Conservation (phyloP, 2,113 vertebrate species). For the Crotalus helleri region DNA sequence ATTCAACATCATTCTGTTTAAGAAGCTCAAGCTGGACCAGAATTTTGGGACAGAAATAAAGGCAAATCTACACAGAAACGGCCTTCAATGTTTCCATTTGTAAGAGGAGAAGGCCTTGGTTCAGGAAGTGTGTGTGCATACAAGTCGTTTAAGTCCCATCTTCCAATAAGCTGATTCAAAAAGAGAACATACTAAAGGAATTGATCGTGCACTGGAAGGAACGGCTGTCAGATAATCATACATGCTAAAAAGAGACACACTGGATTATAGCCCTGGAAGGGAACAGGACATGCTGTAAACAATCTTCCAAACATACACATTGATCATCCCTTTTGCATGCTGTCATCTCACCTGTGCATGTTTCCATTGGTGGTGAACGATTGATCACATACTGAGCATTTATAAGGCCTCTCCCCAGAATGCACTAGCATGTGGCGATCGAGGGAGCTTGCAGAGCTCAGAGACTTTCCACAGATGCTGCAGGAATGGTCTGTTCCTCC, state of each 20-base stretch:
- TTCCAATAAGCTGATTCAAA: neutral
- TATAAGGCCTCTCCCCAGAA: conserved; percentile 96
- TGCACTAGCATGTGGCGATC: conserved; percentile 99
- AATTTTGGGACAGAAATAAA: neutral
- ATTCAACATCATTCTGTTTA: neutral
- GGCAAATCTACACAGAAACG: neutral
- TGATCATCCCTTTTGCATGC: conserved; percentile 15
- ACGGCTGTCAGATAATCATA: neutral
- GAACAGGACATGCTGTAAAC: neutral
- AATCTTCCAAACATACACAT: conserved; percentile 9
- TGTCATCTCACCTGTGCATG: conserved; percentile 89
- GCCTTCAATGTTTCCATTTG: neutral
- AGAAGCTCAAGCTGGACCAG: neutral
- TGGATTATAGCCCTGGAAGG: neutral
- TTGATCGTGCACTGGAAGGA: neutral
- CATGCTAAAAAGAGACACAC: neutral
- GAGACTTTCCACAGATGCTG: conserved; percentile 95
- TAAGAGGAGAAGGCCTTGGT: neutral
- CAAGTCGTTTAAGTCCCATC: neutral
- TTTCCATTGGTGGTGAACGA: conserved; percentile 99
- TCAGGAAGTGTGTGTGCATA: too few species aligned
- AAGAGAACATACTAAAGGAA: neutral
- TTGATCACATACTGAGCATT: conserved; percentile 87
- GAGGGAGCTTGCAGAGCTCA: conserved; percentile 95
- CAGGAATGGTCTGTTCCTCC: conserved; percentile 94